Conservation (phyloP, 1,140 invertebrate species). For the Bombyx mandarina region DNA sequence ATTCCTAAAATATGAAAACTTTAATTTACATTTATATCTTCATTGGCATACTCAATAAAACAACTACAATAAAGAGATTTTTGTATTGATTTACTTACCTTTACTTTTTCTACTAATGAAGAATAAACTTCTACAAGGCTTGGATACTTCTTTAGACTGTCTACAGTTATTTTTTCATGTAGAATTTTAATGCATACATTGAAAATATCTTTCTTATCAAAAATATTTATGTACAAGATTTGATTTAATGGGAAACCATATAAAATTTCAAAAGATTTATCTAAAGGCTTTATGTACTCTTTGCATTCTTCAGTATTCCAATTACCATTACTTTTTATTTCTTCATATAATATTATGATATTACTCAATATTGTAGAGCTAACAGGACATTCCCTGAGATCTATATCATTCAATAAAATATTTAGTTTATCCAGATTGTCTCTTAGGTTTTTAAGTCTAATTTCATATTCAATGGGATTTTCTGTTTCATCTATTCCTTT, state of each 20-base stretch:
- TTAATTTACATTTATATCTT: not conserved
- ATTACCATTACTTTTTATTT: conserved; percentile 25
- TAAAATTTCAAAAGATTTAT: conserved; percentile 27
- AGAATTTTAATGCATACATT: conserved; percentile 34
- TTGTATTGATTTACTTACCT: not conserved
- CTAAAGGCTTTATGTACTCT: conserved; percentile 29
- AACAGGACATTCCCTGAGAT: conserved; percentile 14
- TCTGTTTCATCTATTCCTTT: conserved; percentile 34
- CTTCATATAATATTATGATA: conserved; percentile 35
- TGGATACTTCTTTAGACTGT: conserved; percentile 45
- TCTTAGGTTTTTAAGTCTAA: conserved; percentile 31
- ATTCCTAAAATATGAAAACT: conserved; percentile 30
- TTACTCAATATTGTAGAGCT: conserved; percentile 21
- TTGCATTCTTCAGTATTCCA: conserved; percentile 32
- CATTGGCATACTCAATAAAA: not conserved
- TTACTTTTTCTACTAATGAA: conserved; percentile 29
- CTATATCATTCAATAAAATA: conserved; percentile 24
- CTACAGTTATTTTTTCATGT: conserved; percentile 34
- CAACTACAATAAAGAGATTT: not conserved
- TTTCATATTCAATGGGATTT: conserved; percentile 31
- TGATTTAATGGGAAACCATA: conserved; percentile 23
- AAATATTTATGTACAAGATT: conserved; percentile 25
- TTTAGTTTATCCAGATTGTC: conserved; percentile 27
- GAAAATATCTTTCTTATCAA: conserved; percentile 36
- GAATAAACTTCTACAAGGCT: conserved; percentile 44